Conservation (phyloP, 2,888 invertebrate genomes). For the Agriopis leucophaearia region DNA sequence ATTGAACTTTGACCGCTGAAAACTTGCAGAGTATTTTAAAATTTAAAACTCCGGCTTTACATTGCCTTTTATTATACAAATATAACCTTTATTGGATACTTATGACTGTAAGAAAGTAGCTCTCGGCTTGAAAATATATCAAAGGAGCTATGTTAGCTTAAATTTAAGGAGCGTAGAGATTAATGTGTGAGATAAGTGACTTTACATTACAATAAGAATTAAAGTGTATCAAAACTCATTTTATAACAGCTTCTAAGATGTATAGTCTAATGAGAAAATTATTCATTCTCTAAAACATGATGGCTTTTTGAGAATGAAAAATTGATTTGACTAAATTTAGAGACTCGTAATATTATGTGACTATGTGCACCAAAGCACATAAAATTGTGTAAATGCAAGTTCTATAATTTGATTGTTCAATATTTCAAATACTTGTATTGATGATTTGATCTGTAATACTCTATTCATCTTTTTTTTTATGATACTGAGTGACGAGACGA, state of each 20-base stretch:
- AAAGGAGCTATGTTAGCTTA: slow-evolving; percentile 2
- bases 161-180: background rate
- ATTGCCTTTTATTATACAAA: slow-evolving; percentile 23
- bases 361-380: background rate
- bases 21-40: slow-evolving; percentile 31
- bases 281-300: slow-evolving; percentile 18
- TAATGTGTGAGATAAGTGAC: slow-evolving; percentile 8
- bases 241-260: slow-evolving; percentile 8
- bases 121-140: slow-evolving; percentile 6
- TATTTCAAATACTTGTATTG: too few species aligned
- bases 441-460: too few species aligned
- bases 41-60: slow-evolving; percentile 16
- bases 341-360: too few species aligned
- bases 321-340: slow-evolving; percentile 2
- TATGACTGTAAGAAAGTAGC: background rate
- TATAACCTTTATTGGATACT: slow-evolving; percentile 24
- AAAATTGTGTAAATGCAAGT: background rate
- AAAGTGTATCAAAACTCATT: slow-evolving; percentile 6
- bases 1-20: slow-evolving; percentile 34
- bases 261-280: slow-evolving; percentile 12
- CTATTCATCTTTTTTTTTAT: too few species aligned
- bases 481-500: too few species aligned
- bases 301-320: slow-evolving; percentile 1
- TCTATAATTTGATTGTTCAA: background rate
- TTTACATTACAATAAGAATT: background rate